A percentile compares a stretch with the other conserved stretches of the same genome.
phyloP scores from a whole-genome alignment of 1,140 invertebrate species.

The Harlomillsia oculata region DNA sequence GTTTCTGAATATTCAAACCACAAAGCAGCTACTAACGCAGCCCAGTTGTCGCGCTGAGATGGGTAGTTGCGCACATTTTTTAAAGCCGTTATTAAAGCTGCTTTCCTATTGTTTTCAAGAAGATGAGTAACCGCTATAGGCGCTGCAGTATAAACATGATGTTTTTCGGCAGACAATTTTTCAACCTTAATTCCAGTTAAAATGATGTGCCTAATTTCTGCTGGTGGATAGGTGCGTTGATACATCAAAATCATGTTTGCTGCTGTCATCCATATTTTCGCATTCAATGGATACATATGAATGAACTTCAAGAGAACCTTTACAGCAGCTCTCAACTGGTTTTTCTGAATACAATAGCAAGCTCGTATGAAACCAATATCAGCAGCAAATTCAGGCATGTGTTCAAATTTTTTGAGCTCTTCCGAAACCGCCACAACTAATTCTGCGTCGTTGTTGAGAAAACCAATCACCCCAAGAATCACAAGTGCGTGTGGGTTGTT shows the following conservation, averaged over 20 bases:
- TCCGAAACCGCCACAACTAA: slow-evolving; percentile 4
- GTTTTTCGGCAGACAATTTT: too few species aligned
- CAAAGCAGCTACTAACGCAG: slow-evolving; percentile 8
- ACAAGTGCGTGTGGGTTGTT: slow-evolving; percentile 12
- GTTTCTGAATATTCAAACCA: slow-evolving; percentile 16
- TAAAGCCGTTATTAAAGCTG: slow-evolving; percentile 5
- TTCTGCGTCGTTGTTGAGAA: background rate
- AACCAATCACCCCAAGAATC: slow-evolving; percentile 3
- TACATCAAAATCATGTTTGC: slow-evolving; percentile 9
- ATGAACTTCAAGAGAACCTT: slow-evolving; percentile 9
- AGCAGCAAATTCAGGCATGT: background rate
- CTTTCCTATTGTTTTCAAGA: slow-evolving; percentile 5
- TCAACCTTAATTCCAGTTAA: too few species aligned
- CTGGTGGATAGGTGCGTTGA: background rate
- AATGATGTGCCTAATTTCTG: background rate
- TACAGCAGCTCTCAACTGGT: background rate
- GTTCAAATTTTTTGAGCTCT: slow-evolving; percentile 3
- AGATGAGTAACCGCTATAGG: slow-evolving; percentile 5
- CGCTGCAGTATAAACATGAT: background rate
- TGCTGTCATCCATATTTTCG: background rate
- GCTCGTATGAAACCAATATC: slow-evolving; percentile 12
- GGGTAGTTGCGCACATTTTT: slow-evolving; percentile 11
- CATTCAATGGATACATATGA: slow-evolving; percentile 5
- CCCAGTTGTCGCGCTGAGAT: slow-evolving; percentile 16
- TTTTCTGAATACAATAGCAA: background rate